phyloP scores from a whole-genome alignment of 2,797 vertebrate genomes.

The Smutsia gigantea region DNA sequence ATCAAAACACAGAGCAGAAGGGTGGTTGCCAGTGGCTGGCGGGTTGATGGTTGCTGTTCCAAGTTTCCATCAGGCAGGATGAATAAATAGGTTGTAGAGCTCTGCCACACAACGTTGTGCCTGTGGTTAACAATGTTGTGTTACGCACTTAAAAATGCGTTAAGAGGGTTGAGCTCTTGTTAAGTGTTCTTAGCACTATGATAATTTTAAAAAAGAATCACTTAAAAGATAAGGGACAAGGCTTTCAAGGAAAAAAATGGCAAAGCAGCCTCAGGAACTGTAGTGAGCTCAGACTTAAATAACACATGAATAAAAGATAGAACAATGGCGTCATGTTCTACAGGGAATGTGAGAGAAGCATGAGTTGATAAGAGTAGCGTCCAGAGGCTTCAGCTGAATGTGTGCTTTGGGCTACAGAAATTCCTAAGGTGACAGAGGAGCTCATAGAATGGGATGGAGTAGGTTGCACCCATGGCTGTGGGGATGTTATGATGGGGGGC shows the following conservation, averaged over 20 bases:
- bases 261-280: neutral
- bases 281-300: slow-evolving; percentile 57
- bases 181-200: neutral
- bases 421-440: neutral
- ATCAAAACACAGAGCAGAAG: neutral
- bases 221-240: neutral
- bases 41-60: neutral
- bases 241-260: neutral
- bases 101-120: neutral
- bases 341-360: neutral
- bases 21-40: neutral
- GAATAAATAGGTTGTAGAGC: neutral
- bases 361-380: neutral
- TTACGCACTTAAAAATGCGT: neutral
- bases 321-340: neutral
- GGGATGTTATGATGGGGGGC: neutral
- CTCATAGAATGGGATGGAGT: neutral
- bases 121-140: neutral
- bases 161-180: neutral
- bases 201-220: neutral
- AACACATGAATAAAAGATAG: slow-evolving; percentile 38
- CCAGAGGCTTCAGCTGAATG: neutral
- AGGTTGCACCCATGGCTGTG: neutral
- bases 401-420: neutral
- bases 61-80: neutral